Conservation (phyloP, 2,797 vertebrate species). For the Naso thynnoides region DNA sequence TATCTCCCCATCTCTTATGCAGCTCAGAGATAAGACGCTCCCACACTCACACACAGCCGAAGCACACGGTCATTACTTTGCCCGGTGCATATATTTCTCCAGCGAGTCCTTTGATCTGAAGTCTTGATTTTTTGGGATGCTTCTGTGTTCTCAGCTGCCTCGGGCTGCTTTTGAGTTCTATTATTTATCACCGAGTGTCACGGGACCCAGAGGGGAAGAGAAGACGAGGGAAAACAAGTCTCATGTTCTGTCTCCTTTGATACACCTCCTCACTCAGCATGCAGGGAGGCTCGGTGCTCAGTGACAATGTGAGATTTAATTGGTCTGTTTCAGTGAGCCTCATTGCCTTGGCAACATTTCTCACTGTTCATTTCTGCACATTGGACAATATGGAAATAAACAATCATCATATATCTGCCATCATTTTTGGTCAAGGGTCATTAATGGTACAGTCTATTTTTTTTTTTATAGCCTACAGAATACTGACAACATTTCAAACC, state of each 20-base stretch:
- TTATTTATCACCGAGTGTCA: constrained; percentile 70
- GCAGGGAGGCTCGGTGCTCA: neutral
- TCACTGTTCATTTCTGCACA: neutral
- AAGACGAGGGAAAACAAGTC: constrained; percentile 45
- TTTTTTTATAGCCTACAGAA: neutral
- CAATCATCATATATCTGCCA: neutral
- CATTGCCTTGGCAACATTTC: neutral
- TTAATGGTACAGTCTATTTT: neutral
- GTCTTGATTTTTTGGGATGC: constrained; percentile 50
- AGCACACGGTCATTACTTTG: constrained; percentile 48
- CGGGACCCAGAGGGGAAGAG: constrained; percentile 21
- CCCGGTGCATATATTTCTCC: constrained; percentile 40
- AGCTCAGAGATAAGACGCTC: constrained; percentile 36
- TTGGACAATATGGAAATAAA: neutral
- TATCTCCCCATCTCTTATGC: neutral
- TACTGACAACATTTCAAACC: neutral
- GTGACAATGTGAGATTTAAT: constrained; percentile 31
- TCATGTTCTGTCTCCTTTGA: constrained; percentile 51
- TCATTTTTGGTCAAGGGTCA: neutral
- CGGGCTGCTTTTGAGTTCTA: constrained; percentile 59
- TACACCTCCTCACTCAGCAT: constrained; percentile 30
- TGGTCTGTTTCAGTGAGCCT: constrained; percentile 21
- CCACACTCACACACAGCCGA: constrained; percentile 14
- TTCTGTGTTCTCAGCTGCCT: constrained; percentile 46
- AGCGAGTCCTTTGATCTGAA: constrained; percentile 65